Evolutionary conservation across 2,113 vertebrate species (phyloP).

Genomic region (Oplegnathus fasciatus): DNA sequence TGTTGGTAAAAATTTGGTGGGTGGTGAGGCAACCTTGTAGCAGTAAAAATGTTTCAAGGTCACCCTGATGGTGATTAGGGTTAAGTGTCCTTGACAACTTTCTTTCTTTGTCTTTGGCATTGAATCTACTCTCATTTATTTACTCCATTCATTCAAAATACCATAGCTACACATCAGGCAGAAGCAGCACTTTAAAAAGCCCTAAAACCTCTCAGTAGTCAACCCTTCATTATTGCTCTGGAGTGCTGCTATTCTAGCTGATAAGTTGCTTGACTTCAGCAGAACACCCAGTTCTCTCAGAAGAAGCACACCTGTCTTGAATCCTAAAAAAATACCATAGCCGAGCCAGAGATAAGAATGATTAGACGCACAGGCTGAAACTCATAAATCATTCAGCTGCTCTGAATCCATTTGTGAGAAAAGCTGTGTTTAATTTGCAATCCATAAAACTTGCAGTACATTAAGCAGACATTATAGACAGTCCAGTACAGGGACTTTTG

Average conservation of each 20-base stretch:
- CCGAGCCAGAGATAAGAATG: background rate
- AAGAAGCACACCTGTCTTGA: background rate
- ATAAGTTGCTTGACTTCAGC: background rate
- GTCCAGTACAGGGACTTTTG: constrained; percentile 27
- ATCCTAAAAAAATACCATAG: background rate
- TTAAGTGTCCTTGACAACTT: background rate
- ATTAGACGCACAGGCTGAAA: background rate
- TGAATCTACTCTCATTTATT: too few species aligned
- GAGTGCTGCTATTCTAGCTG: background rate
- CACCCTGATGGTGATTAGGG: too few species aligned
- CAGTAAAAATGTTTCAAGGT: too few species aligned
- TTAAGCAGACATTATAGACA: constrained; percentile 62
- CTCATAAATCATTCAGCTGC: constrained; percentile 5
- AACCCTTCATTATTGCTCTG: background rate
- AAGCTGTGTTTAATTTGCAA: constrained; percentile 78
- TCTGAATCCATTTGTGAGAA: constrained; percentile 65
- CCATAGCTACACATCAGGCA: background rate
- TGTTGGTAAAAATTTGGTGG: too few species aligned
- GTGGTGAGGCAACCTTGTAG: too few species aligned
- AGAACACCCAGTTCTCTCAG: background rate
- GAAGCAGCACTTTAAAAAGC: background rate
- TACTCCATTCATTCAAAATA: background rate
- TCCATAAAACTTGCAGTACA: constrained; percentile 64
- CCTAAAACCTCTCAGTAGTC: background rate
- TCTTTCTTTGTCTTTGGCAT: background rate